Evolutionary conservation across 2,797 vertebrate genomes (phyloP), one percentile per base, ranked within the genome.

Genomic region (Xenopus petersii): DNA sequence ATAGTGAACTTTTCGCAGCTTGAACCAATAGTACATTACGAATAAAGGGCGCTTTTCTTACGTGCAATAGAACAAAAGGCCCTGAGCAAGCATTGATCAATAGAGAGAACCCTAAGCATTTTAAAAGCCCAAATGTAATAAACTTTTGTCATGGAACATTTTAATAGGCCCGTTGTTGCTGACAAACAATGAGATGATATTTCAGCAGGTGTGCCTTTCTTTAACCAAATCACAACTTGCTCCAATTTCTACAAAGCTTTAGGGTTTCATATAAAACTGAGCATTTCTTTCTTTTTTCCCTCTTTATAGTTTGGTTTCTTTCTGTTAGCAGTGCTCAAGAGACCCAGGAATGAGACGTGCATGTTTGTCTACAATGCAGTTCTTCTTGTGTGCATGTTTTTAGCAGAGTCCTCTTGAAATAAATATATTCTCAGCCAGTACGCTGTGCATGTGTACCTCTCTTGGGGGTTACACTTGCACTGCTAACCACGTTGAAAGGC

Each of bases 141-240:
- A 65, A 81, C 82, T 87, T 81, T 85, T 85, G 70, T 80, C 64
- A 75, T 77, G 78, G 17, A 42, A 0, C 65, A 75, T 72, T 81
- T 80, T 79, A 71, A 4, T 68, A 68, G 55, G 83, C 33, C 67
- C 46, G 72, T 60, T 42, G 80, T 51, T 70, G 80, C 68, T 1
- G 42, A 80, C 51, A 80, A 87, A 81, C 78, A 80, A 64, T 59
- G 61, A 81, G 76, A 61, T 73, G 81, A 70, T 26, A 81, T 83
- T 83, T 67, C 84, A 82, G 86, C 90, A 91, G 90, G 86, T 91
- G 91, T 85, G 81, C 73, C 55, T 79, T 33, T 47, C 73, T 76
- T 77, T 84, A 3, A 75, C 84, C 72, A 67, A 56, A 26, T 24
- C 48, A 76, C 7, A 60, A 36, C 2, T 56, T 67, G 7, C 80